Evolutionary conservation across 1,140 invertebrate species (phyloP), one percentile per base, ranked within the genome.

Genomic region (Zelostemma sp.): DNA sequence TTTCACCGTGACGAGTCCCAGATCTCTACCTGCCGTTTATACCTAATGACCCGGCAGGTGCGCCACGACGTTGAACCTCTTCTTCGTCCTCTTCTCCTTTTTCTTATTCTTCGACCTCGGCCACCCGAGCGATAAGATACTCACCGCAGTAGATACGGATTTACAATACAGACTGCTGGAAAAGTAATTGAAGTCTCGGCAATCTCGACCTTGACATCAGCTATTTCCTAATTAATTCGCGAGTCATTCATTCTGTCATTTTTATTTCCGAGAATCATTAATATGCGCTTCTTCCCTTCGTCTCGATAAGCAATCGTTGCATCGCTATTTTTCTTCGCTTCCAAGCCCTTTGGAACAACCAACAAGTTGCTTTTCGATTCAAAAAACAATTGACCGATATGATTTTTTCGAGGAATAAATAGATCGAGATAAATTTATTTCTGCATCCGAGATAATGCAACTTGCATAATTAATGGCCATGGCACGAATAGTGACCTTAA

Each of bases 41-140:
- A 83, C 74, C 80, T 83, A 85, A 85, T 83, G 81, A 85, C 82
- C 79, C 76, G 76, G 77, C 83, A 85, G 83, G 83, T 85, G 82
- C 78, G 74, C 75, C 65, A 69, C 60, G 61, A 66, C 41, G 66
- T 66, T 65, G 50, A 73, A 72, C 67, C 58, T 70, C 67, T 54
- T 72, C 72, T 70, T 74, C 62, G 12, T 35, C 14, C 56, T 55
- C 57, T 41, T 45, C 60, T 47, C 15, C 53, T 40, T 35, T 43
- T 15, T 41, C 40, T 41, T 16, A 41, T 41, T 66, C 62, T 63
- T 71, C 59, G 31, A 63, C 55, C 59, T 61, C 63, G 63, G 68
- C 68, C 68, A 67, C 68, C 68, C 63, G 68, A 72, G 63, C 63
- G 68, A 72, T 72, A 72, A 72, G 68, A 72, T 56, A 47, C 63